Base-by-base conservation (phyloP, 37 sponge, comb jelly and placozoan species). In the Corticium candelabrum region DNA sequence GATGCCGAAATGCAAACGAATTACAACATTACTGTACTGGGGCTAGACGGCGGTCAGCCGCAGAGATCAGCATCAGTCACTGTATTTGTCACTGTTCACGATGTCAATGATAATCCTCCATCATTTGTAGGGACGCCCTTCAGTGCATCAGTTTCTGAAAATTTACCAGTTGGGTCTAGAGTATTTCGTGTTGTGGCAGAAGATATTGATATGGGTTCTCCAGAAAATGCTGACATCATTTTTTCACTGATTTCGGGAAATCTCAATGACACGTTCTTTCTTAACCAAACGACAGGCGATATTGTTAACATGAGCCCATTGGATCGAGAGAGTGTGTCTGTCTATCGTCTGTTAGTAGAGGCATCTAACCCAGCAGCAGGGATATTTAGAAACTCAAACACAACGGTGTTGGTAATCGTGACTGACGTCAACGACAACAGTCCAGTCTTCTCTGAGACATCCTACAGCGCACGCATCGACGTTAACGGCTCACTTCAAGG, bases 101-200 rank as follows among this genome's bases (percentile, higher is more conserved):
- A 88, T 36, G 77, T 80, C 38, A 89, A 89, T 79, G 89, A 89
- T 77, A 89, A 89, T 67, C 37, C 78, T 30, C 89, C 89, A 35
- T 67, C 41, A 3, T 85, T 89, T 81, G 67, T 69, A 30, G 78
- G 76, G 1, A n/a, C 41, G 21, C 0, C 39, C 1, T 7, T 41
- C n/a, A n/a, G n/a, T n/a, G n/a, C n/a, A n/a, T n/a, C n/a, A n/a
- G n/a, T n/a, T n/a, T n/a, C n/a, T n/a, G n/a, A n/a, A n/a, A n/a
- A n/a, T n/a, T n/a, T n/a, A n/a, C n/a, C n/a, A n/a, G n/a, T n/a
- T n/a, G n/a, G n/a, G n/a, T n/a, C n/a, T n/a, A n/a, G n/a, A n/a
- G n/a, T n/a, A n/a, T n/a, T n/a, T n/a, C n/a, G n/a, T n/a, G n/a
- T n/a, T n/a, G n/a, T n/a, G n/a, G n/a, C n/a, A n/a, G n/a, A n/a